Conservation (phyloP, 2,113 vertebrate species). For the Athene noctua region DNA sequence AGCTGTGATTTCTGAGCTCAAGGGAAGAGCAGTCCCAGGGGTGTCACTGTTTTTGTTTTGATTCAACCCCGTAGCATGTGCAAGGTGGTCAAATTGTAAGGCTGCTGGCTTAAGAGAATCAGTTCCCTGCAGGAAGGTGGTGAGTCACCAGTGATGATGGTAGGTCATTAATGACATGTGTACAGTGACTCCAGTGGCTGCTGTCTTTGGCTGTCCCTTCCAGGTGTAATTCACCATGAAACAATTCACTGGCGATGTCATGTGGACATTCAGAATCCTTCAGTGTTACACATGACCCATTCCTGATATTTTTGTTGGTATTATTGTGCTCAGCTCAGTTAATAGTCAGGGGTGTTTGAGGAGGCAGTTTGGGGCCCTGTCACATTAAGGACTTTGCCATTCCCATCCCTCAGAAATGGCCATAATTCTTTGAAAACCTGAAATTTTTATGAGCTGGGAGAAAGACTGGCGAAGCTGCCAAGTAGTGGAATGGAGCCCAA, state of each 20-base stretch:
- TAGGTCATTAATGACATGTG: not conserved
- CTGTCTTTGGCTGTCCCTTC: not conserved
- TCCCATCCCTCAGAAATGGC: not conserved
- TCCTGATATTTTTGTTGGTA: not conserved
- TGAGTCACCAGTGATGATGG: not conserved
- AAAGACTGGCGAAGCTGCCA: not conserved
- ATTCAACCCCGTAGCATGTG: not conserved
- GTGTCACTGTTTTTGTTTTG: not conserved
- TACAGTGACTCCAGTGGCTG: fast-evolving
- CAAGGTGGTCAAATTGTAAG: not conserved
- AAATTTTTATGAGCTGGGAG: not conserved
- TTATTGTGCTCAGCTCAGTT: not conserved
- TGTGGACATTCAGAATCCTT: not conserved
- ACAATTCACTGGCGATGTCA: not conserved
- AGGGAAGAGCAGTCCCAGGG: not conserved
- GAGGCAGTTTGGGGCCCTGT: not conserved
- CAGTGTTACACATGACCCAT: not conserved
- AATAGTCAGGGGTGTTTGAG: fast-evolving
- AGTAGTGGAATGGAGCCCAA: not conserved
- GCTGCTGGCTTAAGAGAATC: not conserved
- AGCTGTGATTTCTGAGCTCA: not conserved
- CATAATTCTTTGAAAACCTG: not conserved
- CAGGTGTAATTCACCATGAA: not conserved
- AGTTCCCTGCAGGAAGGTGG: not conserved
- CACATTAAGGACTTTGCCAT: not conserved